Conservation (phyloP, 2,797 vertebrate genomes). For the Semotilus atromaculatus region DNA sequence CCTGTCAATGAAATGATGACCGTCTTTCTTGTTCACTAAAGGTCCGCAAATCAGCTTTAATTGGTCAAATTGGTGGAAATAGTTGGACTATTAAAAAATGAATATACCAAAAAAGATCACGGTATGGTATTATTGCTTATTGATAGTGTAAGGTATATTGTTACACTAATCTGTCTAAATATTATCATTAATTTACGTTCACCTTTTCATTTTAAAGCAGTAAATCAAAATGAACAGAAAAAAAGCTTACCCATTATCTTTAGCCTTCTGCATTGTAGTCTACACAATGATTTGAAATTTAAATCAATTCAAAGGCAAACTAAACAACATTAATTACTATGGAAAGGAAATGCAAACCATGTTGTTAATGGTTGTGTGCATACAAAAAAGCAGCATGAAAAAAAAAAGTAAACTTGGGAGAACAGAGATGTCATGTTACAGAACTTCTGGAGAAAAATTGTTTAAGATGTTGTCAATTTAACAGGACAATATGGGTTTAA, state of each 20-base stretch:
- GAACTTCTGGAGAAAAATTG: neutral
- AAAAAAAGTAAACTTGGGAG: neutral
- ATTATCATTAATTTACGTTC: neutral
- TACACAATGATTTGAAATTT: neutral
- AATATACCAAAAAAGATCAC: neutral
- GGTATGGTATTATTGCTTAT: no score
- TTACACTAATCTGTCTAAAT: neutral
- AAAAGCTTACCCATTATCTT: neutral
- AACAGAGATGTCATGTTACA: neutral
- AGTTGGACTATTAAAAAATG: neutral
- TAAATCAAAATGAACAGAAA: neutral
- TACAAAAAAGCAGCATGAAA: neutral
- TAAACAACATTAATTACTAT: conserved; percentile 11
- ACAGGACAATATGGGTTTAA: neutral
- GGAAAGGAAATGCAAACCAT: conserved; percentile 10
- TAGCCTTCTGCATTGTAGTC: neutral
- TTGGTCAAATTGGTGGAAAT: neutral
- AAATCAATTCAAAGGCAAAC: neutral
- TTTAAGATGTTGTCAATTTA: neutral
- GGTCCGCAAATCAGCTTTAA: neutral
- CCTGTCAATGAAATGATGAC: neutral
- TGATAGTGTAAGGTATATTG: neutral
- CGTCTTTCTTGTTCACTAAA: neutral
- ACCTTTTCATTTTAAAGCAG: neutral
- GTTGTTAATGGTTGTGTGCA: neutral